phyloP scores from a whole-genome alignment of 2,113 vertebrate species.

The Phalacrocorax pelagicus region DNA sequence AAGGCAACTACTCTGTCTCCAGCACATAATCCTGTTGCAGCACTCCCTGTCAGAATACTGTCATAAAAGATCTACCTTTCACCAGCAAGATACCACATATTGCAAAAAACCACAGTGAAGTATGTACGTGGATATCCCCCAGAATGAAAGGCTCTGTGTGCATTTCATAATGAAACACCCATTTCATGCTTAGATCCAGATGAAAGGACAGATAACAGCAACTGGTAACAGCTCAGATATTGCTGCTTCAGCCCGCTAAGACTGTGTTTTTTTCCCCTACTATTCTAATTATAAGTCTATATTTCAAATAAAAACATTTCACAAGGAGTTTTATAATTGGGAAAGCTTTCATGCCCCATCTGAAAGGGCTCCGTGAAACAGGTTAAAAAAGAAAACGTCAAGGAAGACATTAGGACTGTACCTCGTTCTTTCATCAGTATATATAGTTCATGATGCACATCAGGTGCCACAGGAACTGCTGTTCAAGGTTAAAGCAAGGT shows the following conservation, averaged over 20 bases:
- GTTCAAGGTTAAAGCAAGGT: constrained; percentile 62
- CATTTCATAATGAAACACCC: background rate
- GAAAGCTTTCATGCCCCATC: background rate
- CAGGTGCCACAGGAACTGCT: constrained; percentile 36
- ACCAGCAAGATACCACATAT: background rate
- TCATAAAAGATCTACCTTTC: background rate
- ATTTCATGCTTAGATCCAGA: background rate
- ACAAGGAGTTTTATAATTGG: background rate
- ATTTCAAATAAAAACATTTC: constrained; percentile 12
- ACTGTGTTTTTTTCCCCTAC: background rate
- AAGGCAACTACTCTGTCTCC: background rate
- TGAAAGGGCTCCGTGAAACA: constrained; percentile 47
- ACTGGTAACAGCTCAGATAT: background rate
- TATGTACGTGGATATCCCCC: background rate
- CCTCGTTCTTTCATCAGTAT: constrained; percentile 49
- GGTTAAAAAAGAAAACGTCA: constrained; percentile 27
- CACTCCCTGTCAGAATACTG: background rate
- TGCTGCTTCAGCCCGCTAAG: background rate
- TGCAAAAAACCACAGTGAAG: background rate
- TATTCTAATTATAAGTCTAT: background rate
- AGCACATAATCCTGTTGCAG: background rate
- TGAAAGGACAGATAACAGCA: background rate
- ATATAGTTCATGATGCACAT: constrained; percentile 31
- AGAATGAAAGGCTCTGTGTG: background rate
- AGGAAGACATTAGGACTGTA: constrained; percentile 26